Percentiles rank a stretch among this genome's conserved stretches.
These are phyloP conservation scores for Amphimedon queenslandica DNA, from an alignment of 37 sponge, comb jelly and placozoan species.

Conservation along the genomic window DNA sequence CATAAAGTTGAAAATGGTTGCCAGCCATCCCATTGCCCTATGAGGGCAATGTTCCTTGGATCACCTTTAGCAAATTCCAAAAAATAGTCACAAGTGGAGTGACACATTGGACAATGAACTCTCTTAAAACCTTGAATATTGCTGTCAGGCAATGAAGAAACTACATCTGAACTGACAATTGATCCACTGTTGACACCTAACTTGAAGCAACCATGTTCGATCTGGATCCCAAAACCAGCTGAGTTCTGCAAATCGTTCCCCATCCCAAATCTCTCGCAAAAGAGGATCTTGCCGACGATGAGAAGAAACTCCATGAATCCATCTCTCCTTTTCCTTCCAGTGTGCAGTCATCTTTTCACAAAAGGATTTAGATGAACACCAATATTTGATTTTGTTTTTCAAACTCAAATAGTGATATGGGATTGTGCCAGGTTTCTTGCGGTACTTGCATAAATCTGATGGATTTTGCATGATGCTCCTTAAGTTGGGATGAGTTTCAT, in stretches of 20 bases:
- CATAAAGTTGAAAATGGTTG: conserved; percentile 15
- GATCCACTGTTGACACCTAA: no score
- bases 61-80: conserved; percentile 20
- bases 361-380: no score
- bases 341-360: conserved; percentile 27
- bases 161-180: no score
- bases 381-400: no score
- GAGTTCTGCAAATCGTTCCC: conserved; percentile 20
- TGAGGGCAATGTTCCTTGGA: conserved; percentile 31
- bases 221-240: conserved; percentile 29
- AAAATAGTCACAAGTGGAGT: background rate
- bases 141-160: no score
- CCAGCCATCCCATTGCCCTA: conserved; percentile 47
- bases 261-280: conserved; percentile 24
- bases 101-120: conserved; percentile 11
- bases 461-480: no score
- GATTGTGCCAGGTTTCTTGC: no score
- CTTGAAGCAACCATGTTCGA: background rate
- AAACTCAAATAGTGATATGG: no score
- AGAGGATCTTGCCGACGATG: background rate
- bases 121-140: no score
- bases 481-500: no score
- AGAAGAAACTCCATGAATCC: background rate
- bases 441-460: no score
- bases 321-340: conserved; percentile 16